Conservation (phyloP, 2,113 vertebrate species). For the Girardinichthys multiradiatus region DNA sequence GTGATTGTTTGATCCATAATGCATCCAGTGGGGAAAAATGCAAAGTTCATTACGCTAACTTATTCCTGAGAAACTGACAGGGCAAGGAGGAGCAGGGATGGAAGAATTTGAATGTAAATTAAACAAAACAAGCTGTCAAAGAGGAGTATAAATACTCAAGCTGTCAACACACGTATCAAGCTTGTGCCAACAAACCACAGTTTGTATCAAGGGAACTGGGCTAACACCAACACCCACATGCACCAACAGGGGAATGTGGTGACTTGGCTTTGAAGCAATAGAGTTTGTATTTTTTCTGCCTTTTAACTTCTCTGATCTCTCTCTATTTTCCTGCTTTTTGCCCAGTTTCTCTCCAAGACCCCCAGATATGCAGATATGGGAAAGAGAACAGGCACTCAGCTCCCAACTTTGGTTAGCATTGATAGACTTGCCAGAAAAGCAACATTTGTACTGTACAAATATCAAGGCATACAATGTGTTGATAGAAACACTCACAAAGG, state of each 20-base stretch:
- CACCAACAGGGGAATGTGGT: constrained; percentile 25
- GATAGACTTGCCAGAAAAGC: constrained; percentile 64
- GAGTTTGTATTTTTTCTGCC: constrained; percentile 31
- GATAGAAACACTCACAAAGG: constrained; percentile 63
- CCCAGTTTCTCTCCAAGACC: constrained; percentile 44
- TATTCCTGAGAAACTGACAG: constrained; percentile 57
- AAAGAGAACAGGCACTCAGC: constrained; percentile 65
- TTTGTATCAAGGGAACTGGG: constrained; percentile 36
- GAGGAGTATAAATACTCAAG: constrained; percentile 59
- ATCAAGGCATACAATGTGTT: constrained; percentile 47
- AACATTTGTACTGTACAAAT: constrained; percentile 67
- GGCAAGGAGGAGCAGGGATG: constrained; percentile 39
- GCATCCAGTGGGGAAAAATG: constrained; percentile 45
- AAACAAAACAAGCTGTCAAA: constrained; percentile 65
- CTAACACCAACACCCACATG: constrained; percentile 29
- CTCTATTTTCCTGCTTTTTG: constrained; percentile 47
- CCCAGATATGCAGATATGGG: constrained; percentile 58
- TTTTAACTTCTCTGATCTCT: constrained; percentile 24
- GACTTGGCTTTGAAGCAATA: constrained; percentile 24
- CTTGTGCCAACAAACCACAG: constrained; percentile 53
- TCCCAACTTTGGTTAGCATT: constrained; percentile 55
- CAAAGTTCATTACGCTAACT: constrained; percentile 65
- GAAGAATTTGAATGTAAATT: constrained; percentile 54
- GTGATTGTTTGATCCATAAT: constrained; percentile 58
- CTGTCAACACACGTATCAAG: constrained; percentile 55